These are phyloP conservation scores for Danaus chrysippus DNA, from an alignment of 2,888 invertebrate species.

Conservation along the genomic window DNA sequence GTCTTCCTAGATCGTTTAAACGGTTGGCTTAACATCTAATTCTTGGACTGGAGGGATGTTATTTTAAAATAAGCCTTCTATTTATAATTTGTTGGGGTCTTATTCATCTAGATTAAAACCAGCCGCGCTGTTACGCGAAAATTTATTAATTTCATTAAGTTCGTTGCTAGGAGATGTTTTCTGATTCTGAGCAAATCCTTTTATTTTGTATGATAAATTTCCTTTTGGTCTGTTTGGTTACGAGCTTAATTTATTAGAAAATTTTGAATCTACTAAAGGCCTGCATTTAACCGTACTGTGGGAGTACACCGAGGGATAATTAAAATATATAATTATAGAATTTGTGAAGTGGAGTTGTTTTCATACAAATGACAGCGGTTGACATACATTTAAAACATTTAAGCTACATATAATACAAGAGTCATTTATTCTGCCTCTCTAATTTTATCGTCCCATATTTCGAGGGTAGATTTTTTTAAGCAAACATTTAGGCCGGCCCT, in stretches of 20 bases:
- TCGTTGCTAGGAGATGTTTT: conserved; percentile 26
- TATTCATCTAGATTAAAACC: conserved; percentile 35
- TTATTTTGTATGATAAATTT: conserved; percentile 35
- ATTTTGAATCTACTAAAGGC: conserved; percentile 3
- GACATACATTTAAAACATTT: too few species aligned
- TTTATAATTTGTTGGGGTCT: conserved; percentile 29
- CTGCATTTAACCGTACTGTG: conserved; percentile 2
- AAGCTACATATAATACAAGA: too few species aligned
- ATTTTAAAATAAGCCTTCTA: conserved; percentile 28
- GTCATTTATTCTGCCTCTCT: not conserved
- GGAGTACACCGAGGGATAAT: not conserved
- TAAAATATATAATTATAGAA: not conserved
- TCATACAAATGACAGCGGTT: not conserved
- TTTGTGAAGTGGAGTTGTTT: not conserved
- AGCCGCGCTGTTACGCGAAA: conserved; percentile 24
- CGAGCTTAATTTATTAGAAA: conserved; percentile 20
- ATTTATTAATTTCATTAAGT: conserved; percentile 38
- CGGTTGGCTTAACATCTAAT: conserved; percentile 9
- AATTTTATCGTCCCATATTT: conserved; percentile 3
- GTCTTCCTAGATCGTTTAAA: conserved; percentile 7
- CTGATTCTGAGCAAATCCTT: conserved; percentile 33
- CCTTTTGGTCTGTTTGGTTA: conserved; percentile 19
- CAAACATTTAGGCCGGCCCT: conserved; percentile 13
- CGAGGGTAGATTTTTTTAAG: not conserved
- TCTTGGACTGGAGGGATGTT: conserved; percentile 7